A percentile compares a stretch with the other conserved stretches of the same genome.
Evolutionary conservation across 2,113 vertebrate species (phyloP).

Genomic region (Varanus salvator): DNA sequence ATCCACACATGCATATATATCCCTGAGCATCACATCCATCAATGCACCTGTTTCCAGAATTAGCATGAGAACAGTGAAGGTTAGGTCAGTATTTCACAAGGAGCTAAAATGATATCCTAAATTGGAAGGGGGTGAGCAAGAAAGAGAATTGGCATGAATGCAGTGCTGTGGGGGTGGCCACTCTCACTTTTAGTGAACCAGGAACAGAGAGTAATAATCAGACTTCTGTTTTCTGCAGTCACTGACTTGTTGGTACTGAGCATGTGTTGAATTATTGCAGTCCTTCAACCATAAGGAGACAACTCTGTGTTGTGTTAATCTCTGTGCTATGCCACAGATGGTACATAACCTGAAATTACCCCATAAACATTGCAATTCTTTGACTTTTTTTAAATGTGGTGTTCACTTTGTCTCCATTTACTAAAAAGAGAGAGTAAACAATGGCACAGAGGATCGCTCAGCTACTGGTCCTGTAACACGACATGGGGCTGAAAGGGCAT

Average conservation of each 20-base stretch:
- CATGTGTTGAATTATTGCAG: constrained; percentile 56
- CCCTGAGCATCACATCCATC: background rate
- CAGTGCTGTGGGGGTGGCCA: constrained; percentile 71
- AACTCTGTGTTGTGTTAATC: constrained; percentile 39
- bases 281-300: constrained; percentile 51
- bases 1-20: background rate
- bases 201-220: constrained; percentile 74
- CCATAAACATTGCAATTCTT: constrained; percentile 26
- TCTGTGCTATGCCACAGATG: constrained; percentile 45
- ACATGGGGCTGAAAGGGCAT: background rate
- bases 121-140: constrained; percentile 17
- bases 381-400: constrained; percentile 7
- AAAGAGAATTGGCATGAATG: constrained; percentile 63
- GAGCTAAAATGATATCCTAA: constrained; percentile 59
- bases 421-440: constrained; percentile 29
- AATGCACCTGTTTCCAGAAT: background rate
- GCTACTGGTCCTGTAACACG: background rate
- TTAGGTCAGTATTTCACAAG: constrained; percentile 11
- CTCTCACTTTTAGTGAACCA: constrained; percentile 68
- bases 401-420: constrained; percentile 24
- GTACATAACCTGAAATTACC: constrained; percentile 64
- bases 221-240: constrained; percentile 69
- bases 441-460: constrained; percentile 1
- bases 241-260: constrained; percentile 58
- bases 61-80: constrained; percentile 19